Conservation (phyloP, 2,113 vertebrate genomes). For the Catharus fuscescens region DNA sequence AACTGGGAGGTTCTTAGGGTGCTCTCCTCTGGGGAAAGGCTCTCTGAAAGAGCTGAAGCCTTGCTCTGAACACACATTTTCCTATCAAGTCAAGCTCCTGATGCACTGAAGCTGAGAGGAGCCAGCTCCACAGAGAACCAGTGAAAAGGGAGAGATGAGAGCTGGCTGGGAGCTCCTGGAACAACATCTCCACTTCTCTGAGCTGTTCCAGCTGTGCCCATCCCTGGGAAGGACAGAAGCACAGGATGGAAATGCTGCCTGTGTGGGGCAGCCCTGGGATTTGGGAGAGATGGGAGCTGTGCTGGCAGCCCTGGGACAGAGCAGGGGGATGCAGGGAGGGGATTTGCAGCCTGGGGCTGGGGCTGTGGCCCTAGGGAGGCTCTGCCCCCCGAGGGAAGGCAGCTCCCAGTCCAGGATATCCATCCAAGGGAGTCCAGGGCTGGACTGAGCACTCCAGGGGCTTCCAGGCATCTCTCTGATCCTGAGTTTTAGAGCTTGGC, state of each 20-base stretch:
- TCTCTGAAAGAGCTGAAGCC: background rate
- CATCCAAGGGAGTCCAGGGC: rapidly evolving
- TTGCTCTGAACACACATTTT: background rate
- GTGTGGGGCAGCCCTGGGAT: rapidly evolving
- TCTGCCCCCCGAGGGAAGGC: background rate
- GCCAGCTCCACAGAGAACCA: rapidly evolving
- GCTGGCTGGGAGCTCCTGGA: background rate
- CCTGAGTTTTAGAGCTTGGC: background rate
- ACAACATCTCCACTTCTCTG: rapidly evolving
- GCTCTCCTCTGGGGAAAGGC: background rate
- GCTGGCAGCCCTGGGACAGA: background rate
- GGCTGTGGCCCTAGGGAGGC: rapidly evolving
- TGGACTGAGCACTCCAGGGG: background rate
- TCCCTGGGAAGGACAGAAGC: background rate
- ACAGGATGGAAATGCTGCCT: rapidly evolving
- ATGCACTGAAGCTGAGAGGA: background rate
- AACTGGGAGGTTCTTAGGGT: rapidly evolving
- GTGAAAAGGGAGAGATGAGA: background rate
- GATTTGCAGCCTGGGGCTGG: background rate
- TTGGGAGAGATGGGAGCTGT: rapidly evolving
- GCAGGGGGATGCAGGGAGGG: rapidly evolving
- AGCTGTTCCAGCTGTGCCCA: background rate
- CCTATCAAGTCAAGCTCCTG: too few relatives aligned
- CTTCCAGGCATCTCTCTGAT: background rate
- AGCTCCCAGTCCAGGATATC: background rate